Conservation (phyloP, 2,113 vertebrate species). For the Heterochromis multidens region DNA sequence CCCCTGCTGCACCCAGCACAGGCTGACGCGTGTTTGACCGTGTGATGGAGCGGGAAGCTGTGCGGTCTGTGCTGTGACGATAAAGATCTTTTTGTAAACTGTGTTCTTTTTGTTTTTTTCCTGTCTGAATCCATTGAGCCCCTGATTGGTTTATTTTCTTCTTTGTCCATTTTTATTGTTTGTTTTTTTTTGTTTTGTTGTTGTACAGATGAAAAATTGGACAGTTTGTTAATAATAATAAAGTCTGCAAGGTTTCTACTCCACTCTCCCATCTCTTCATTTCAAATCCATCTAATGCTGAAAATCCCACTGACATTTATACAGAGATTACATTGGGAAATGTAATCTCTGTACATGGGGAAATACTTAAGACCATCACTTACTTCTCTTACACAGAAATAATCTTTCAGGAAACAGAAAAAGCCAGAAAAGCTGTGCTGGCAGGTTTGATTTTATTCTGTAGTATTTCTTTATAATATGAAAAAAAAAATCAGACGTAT, state of each 20-base stretch:
- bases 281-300: neutral
- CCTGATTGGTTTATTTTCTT: conserved; percentile 75
- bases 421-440: no score
- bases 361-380: neutral
- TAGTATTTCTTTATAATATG: no score
- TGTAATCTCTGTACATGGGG: neutral
- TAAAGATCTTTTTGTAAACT: conserved; percentile 66
- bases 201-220: conserved; percentile 91
- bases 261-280: neutral
- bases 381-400: no score
- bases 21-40: neutral
- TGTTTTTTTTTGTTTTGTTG: conserved; percentile 59
- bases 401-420: no score
- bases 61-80: conserved; percentile 7
- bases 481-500: no score
- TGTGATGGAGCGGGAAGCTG: neutral
- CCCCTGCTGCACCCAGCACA: neutral
- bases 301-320: neutral
- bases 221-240: conserved; percentile 97
- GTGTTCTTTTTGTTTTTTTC: neutral
- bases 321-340: neutral
- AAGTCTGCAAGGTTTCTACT: conserved; percentile 89
- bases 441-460: no score
- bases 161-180: conserved; percentile 79
- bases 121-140: conserved; percentile 72